phyloP scores from a whole-genome alignment of 2,797 vertebrate genomes.

The Chloroceryle amazona region DNA sequence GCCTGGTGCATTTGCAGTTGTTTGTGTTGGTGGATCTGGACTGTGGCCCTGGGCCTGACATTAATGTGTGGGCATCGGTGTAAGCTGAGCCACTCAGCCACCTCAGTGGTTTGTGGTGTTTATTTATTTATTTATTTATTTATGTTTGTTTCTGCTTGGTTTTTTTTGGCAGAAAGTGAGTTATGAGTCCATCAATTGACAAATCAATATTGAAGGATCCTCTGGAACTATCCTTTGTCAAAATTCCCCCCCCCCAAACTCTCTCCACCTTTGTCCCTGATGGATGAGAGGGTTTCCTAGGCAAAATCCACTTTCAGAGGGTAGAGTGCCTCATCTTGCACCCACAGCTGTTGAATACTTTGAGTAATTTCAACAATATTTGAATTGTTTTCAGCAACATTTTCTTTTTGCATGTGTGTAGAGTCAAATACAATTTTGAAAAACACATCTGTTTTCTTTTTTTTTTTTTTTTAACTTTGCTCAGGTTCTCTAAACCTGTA shows the following conservation, averaged over 20 bases:
- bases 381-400: background rate
- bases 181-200: background rate
- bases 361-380: background rate
- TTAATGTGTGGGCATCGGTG: background rate
- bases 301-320: background rate
- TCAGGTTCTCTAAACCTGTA: background rate
- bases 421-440: background rate
- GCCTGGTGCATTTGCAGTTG: background rate
- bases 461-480: background rate
- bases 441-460: background rate
- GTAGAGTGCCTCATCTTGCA: background rate
- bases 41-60: fast-evolving
- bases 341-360: background rate
- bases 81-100: background rate
- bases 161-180: background rate
- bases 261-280: background rate
- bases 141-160: no score
- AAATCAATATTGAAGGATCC: background rate
- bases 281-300: background rate
- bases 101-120: fast-evolving
- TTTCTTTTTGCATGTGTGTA: background rate
- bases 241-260: background rate
- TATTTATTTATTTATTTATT: no score
- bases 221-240: background rate
- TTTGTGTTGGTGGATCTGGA: background rate